Conservation (phyloP, 2,113 vertebrate species). For the Montifringilla adamsi region DNA sequence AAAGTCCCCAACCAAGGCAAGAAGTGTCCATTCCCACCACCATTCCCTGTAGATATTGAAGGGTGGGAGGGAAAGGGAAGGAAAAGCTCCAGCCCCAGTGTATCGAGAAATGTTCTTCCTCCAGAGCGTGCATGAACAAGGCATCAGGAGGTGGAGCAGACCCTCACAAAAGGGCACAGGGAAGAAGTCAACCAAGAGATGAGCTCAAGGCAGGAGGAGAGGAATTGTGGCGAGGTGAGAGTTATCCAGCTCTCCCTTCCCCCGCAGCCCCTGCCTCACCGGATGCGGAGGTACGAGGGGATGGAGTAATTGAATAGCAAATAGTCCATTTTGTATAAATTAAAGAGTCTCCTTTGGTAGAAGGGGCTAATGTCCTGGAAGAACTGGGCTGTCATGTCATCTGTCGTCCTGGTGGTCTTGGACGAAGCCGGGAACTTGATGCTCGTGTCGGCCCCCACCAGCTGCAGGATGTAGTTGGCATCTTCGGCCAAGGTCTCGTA, state of each 20-base stretch:
- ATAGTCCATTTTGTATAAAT: constrained; percentile 96
- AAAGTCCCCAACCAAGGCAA: not conserved
- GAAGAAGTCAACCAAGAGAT: not conserved
- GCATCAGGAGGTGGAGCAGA: not conserved
- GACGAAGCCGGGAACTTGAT: constrained; percentile 82
- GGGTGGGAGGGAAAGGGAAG: not conserved
- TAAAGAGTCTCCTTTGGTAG: constrained; percentile 90
- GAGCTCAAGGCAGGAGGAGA: not conserved
- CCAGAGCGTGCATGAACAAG: not conserved
- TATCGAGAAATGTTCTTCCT: not conserved
- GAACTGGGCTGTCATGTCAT: constrained; percentile 81
- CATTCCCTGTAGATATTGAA: not conserved
- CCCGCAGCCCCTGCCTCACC: constrained; percentile 39
- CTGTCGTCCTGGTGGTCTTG: constrained; percentile 79
- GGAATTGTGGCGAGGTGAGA: not conserved
- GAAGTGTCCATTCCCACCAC: not conserved
- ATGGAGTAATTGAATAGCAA: constrained; percentile 94
- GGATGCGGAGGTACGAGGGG: constrained; percentile 83
- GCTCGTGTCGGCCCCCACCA: constrained; percentile 76
- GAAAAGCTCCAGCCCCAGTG: not conserved
- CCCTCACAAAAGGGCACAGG: not conserved
- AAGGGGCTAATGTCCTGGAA: constrained; percentile 89
- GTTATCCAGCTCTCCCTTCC: constrained; percentile 16
- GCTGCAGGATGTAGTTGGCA: constrained; percentile 86
- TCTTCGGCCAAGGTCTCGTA: constrained; percentile 95